Evolutionary conservation across 2,888 invertebrate genomes (phyloP), one percentile per base, ranked within the genome.

Genomic region (Brachyptera risi): DNA sequence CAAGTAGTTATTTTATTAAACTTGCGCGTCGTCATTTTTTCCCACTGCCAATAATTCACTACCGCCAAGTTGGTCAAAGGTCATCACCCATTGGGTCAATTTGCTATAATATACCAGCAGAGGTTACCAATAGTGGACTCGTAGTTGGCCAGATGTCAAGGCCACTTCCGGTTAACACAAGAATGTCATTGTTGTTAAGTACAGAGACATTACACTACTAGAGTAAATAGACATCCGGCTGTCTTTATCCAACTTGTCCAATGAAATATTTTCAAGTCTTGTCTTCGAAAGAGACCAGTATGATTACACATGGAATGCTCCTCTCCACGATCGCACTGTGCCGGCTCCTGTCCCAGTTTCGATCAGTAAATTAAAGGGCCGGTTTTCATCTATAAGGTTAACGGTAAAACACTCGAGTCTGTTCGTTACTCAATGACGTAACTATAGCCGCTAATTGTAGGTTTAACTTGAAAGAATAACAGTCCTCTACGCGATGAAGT

Each of bases 271-370:
- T n/a, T n/a, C n/a, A n/a, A n/a, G n/a, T n/a, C n/a, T n/a, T n/a
- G n/a, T 23, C 3, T 23, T 7, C 31, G 50, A n/a, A n/a, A n/a
- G n/a, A n/a, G n/a, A 27, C 31, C 50, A 27, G 27, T 51, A 51
- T 51, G 49, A 49, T 49, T 49, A 21, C 24, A 31, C 4, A 21
- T 51, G 54, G 54, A 54, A 54, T 54, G 54, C 21, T 37, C 2
- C 49, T 9, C 21, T 2, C 21, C n/a, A 4, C n/a, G 15, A 7
- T 42, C 42, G 21, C 47, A 54, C 17, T 44, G 9, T 4, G 44
- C 13, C 54, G 21, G 54, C 54, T 54, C 54, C 54, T 54, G 54
- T 54, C 54, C 54, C 35, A 54, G 54, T 54, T 54, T 35, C 54
- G 54, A 54, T 21, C 37, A 54, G 35, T 35, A 54, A 54, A 21